phyloP scores from a whole-genome alignment of 2,113 vertebrate genomes.

The Cervus canadensis region DNA sequence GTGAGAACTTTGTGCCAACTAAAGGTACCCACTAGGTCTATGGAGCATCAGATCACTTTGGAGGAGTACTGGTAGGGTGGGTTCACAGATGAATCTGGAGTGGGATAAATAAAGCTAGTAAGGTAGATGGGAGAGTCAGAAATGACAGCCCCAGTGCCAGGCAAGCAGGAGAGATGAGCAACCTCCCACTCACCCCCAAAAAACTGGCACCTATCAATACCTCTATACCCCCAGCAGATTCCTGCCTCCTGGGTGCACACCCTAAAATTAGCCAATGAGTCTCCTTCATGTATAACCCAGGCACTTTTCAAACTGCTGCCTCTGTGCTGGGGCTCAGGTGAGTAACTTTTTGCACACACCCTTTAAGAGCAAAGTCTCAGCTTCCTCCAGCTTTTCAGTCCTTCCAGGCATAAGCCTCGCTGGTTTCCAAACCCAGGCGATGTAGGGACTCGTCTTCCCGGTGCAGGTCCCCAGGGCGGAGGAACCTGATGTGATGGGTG shows the following conservation, averaged over 20 bases:
- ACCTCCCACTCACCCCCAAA: background rate
- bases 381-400: background rate
- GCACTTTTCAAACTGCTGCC: background rate
- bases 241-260: background rate
- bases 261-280: background rate
- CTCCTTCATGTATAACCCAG: background rate
- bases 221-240: background rate
- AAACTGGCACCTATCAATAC: background rate
- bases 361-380: background rate
- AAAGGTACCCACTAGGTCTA: background rate
- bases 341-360: background rate
- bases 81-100: background rate
- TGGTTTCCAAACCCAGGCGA: background rate
- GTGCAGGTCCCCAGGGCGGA: background rate
- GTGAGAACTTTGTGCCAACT: background rate
- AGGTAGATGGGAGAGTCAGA: background rate
- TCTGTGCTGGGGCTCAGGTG: background rate
- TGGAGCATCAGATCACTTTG: background rate
- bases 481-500: background rate
- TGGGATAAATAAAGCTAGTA: background rate
- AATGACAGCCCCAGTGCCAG: background rate
- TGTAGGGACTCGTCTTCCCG: background rate
- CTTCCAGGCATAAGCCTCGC: background rate
- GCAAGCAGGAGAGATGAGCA: background rate
- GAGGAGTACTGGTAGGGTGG: background rate